Conservation (phyloP, 2,888 invertebrate genomes). For the Tethea ocularis region DNA sequence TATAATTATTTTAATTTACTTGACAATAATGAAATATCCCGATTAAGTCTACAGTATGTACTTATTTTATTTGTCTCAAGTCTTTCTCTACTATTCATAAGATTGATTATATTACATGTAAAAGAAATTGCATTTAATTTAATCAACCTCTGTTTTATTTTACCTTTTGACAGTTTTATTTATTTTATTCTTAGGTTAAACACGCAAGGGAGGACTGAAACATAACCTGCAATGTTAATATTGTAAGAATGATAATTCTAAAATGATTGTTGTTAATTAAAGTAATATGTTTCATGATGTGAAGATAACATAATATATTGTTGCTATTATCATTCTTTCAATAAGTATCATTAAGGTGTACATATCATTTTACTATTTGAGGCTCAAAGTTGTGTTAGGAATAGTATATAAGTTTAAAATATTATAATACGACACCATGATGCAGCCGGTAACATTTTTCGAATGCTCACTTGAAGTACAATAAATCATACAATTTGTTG, state of each 20-base stretch:
- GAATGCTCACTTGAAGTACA: slow-evolving; percentile 74
- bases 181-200: slow-evolving; percentile 50
- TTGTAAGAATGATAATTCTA: slow-evolving; percentile 34
- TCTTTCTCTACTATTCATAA: slow-evolving; percentile 47
- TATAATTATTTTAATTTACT: slow-evolving; percentile 17
- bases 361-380: slow-evolving; percentile 64
- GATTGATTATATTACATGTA: slow-evolving; percentile 52
- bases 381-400: slow-evolving; percentile 62
- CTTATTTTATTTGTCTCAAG: slow-evolving; percentile 36
- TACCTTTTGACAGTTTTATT: slow-evolving; percentile 66
- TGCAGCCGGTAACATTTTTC: slow-evolving; percentile 72
- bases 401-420: slow-evolving; percentile 53
- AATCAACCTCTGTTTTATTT: slow-evolving; percentile 59
- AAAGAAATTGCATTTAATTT: slow-evolving; percentile 42
- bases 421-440: slow-evolving; percentile 33
- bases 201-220: slow-evolving; percentile 57
- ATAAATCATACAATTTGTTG: slow-evolving; percentile 67
- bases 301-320: neutral
- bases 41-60: slow-evolving; percentile 32
- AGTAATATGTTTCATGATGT: neutral
- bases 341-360: slow-evolving; percentile 37
- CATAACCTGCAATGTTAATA: slow-evolving; percentile 47
- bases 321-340: slow-evolving; percentile 9
- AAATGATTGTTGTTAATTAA: slow-evolving; percentile 9
- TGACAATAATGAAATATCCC: slow-evolving; percentile 19